A percentile compares a stretch with the other conserved stretches of the same genome.
Conservation (phyloP, 2,797 vertebrate species). For the Arrhamphus sclerolepis region DNA sequence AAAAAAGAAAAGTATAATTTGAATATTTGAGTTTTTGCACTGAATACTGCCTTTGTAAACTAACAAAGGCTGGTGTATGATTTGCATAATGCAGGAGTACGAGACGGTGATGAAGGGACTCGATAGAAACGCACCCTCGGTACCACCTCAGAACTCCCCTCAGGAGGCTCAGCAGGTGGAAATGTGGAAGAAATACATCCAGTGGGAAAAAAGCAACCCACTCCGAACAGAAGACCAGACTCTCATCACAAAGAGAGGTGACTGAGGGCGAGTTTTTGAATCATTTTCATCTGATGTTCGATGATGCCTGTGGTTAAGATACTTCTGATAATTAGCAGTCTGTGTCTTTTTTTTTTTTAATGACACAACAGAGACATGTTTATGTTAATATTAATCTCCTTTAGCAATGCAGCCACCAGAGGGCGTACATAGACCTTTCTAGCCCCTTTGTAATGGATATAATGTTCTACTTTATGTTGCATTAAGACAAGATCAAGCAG, state of each 20-base stretch:
- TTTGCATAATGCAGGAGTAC: constrained; percentile 86
- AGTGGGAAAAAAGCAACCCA: constrained; percentile 99
- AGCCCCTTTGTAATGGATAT: too few relatives aligned
- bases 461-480: background rate
- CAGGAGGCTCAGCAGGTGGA: constrained; percentile 98
- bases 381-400: background rate
- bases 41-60: background rate
- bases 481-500: background rate
- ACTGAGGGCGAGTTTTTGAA: constrained; percentile 2
- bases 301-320: background rate
- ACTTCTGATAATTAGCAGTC: too few relatives aligned
- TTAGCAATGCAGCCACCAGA: constrained; percentile 30
- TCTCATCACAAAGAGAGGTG: constrained; percentile 99
- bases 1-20: background rate
- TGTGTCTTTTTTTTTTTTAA: too few relatives aligned
- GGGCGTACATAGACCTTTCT: constrained; percentile 1
- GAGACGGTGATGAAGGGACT: constrained; percentile 99
- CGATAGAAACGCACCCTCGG: constrained; percentile 96
- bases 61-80: background rate
- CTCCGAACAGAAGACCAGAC: constrained; percentile 98
- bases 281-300: background rate
- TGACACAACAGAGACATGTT: too few relatives aligned
- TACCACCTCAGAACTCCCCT: constrained; percentile 97
- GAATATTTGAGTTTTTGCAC: background rate
- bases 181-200: constrained; percentile 99